Evolutionary conservation across 2,113 vertebrate genomes (phyloP).

Genomic region (Marmota monax): DNA sequence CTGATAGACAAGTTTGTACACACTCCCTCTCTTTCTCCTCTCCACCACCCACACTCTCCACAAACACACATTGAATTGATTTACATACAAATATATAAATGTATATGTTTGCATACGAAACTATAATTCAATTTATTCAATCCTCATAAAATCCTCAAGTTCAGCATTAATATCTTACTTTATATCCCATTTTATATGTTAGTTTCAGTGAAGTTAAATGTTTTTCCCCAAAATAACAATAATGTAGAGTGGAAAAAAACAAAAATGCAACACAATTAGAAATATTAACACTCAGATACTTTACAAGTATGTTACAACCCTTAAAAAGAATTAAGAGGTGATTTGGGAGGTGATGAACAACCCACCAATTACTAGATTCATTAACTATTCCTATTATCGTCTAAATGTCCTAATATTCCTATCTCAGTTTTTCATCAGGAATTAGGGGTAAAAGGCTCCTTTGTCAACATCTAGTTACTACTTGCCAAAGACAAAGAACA

Average conservation of each 20-base stretch:
- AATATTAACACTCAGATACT: background rate
- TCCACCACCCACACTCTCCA: too few species aligned
- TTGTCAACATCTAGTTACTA: background rate
- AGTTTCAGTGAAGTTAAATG: background rate
- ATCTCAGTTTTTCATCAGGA: background rate
- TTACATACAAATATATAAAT: background rate
- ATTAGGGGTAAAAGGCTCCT: background rate
- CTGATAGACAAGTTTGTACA: background rate
- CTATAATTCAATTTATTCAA: background rate
- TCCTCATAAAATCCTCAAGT: background rate
- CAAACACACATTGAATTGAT: background rate
- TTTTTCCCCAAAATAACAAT: background rate
- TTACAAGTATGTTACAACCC: background rate
- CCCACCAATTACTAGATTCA: background rate
- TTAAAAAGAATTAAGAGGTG: background rate
- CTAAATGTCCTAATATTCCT: background rate
- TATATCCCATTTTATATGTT: background rate
- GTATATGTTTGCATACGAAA: background rate
- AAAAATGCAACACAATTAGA: background rate
- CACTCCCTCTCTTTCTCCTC: background rate
- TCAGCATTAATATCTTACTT: background rate
- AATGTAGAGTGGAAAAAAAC: background rate
- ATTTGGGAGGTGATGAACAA: background rate
- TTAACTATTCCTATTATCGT: slow-evolving; percentile 4
- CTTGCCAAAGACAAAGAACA: background rate